Conservation (phyloP, 2,797 vertebrate species). For the Esox lucius region DNA sequence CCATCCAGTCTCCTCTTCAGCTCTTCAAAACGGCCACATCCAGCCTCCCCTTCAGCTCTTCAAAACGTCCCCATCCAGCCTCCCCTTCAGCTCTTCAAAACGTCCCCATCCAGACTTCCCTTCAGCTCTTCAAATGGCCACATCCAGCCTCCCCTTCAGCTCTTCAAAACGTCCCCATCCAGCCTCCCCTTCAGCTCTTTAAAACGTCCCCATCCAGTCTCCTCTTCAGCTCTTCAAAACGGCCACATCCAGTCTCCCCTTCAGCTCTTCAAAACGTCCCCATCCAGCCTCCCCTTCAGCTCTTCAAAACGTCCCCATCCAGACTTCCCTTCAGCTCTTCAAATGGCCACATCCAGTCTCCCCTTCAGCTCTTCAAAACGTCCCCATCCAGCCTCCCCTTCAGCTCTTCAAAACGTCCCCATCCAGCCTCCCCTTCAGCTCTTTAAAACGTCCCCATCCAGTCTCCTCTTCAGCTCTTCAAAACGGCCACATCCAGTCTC, state of each 20-base stretch:
- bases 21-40: background rate
- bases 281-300: background rate
- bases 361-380: background rate
- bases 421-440: background rate
- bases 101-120: no score
- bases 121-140: background rate
- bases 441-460: no score
- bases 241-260: no score
- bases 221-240: background rate
- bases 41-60: conserved; percentile 15
- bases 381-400: no score
- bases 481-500: no score
- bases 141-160: background rate
- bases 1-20: background rate
- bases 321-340: background rate
- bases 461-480: background rate
- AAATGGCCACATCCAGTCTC: no score
- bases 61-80: no score
- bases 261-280: background rate
- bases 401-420: background rate
- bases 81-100: background rate
- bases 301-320: background rate
- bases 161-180: background rate
- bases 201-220: no score
- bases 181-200: background rate